Conservation (phyloP, 2,113 vertebrate species). For the Sceloporus undulatus region DNA sequence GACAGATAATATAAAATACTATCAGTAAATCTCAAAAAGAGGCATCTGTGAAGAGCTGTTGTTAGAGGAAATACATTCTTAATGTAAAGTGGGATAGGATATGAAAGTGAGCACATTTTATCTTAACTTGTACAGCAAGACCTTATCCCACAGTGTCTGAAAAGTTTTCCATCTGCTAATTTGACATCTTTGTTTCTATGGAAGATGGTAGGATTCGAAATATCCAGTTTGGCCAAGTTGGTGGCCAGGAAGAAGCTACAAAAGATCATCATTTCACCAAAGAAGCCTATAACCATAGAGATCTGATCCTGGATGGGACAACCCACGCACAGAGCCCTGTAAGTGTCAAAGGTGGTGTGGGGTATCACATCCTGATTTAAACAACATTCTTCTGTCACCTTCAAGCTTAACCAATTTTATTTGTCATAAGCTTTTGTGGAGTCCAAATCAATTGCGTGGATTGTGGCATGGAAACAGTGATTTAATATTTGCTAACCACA, state of each 20-base stretch:
- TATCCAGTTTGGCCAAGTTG: background rate
- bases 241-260: accelerated
- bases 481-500: no score
- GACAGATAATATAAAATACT: background rate
- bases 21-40: no score
- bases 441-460: no score
- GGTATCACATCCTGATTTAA: background rate
- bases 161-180: background rate
- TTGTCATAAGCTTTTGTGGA: no score
- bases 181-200: background rate
- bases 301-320: background rate
- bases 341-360: background rate
- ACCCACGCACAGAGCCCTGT: accelerated
- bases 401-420: no score
- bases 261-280: no score
- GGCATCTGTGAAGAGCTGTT: no score
- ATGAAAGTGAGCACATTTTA: no score
- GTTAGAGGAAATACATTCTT: no score
- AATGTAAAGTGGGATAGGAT: no score
- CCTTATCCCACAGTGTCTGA: background rate
- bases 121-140: background rate
- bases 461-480: no score
- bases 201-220: accelerated
- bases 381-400: no score
- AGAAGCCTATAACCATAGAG: background rate